Evolutionary conservation across 2,888 invertebrate genomes (phyloP).

Genomic region (Aporophyla nigra): DNA sequence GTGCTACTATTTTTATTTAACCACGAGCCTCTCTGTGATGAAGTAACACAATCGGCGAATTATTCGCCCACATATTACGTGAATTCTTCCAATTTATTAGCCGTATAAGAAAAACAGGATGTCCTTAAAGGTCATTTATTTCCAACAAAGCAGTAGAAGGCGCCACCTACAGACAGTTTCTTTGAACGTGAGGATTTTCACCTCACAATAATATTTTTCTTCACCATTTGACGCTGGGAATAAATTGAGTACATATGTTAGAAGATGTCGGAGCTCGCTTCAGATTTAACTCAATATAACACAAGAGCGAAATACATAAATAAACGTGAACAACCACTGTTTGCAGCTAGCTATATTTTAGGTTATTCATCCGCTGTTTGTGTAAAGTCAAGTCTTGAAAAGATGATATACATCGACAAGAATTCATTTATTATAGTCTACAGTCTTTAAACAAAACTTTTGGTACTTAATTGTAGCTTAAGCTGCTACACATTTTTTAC

Average conservation of each 20-base stretch:
- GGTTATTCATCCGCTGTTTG: neutral
- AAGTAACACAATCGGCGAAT: neutral
- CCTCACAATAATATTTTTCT: slow-evolving; percentile 50
- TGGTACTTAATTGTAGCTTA: no score
- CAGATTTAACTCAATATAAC: slow-evolving; percentile 49
- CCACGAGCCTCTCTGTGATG: neutral
- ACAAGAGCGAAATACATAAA: slow-evolving; percentile 21
- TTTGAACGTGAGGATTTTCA: slow-evolving; percentile 36
- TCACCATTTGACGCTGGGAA: slow-evolving; percentile 42
- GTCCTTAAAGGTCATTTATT: neutral
- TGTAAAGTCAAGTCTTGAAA: neutral
- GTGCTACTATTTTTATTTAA: no score
- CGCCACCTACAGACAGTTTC: slow-evolving; percentile 5
- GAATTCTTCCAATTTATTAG: neutral
- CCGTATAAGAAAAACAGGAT: neutral
- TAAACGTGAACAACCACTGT: slow-evolving; percentile 11
- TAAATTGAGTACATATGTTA: slow-evolving; percentile 51
- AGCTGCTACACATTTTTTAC: no score
- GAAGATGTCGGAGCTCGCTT: slow-evolving; percentile 24
- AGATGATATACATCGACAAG: no score
- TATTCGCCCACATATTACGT: neutral
- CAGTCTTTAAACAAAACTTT: no score
- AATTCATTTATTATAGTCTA: no score
- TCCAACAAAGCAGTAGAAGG: slow-evolving; percentile 15
- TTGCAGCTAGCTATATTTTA: neutral